Evolutionary conservation across 2,797 vertebrate genomes (phyloP), one percentile per base, ranked within the genome.

Genomic region (Malurus leucopterus): DNA sequence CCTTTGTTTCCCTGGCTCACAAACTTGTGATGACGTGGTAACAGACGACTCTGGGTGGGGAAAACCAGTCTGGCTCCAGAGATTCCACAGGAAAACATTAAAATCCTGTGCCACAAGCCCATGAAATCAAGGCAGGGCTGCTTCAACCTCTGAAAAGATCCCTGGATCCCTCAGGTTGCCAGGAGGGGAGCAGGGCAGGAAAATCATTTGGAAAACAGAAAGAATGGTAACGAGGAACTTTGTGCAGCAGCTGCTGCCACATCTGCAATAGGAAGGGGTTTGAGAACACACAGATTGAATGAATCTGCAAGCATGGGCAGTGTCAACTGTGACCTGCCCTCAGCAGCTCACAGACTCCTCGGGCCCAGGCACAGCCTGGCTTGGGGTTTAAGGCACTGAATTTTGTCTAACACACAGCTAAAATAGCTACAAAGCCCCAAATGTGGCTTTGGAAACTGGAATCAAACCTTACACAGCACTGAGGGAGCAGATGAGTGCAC

Each of bases 21-120:
- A 46, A 65, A 58, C 5, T 18, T 34, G 46, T 0, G 0, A 1
- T 0, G 4, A 34, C 27, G 27, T 0, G 4, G 14, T 1, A 29
- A 44, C 14, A 36, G 26, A 13, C 19, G 3, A 1, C 29, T 20
- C 38, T 11, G 7, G 47, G 7, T 24, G 30, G 34, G 32, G 27
- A 43, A 50, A 65, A 32, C 32, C 53, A 30, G 11, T 11, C 29
- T 27, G 54, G 58, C 26, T 62, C 65, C 17, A 11, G 34, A 51
- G n/a, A 27, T n/a, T 79, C 29, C 70, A 24, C 5, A 11, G 29
- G 32, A 51, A 57, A 50, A 22, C 43, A 55, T 38, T 8, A 62
- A 74, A 74, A 2, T 29, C 14, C 29, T 26, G 13, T 15, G 49
- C 11, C 44, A 62, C 23, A 8, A 74, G 17, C 41, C 55, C 62